These are phyloP conservation scores for Megaleporinus macrocephalus DNA, from an alignment of 2,113 vertebrate species.

Conservation along the genomic window DNA sequence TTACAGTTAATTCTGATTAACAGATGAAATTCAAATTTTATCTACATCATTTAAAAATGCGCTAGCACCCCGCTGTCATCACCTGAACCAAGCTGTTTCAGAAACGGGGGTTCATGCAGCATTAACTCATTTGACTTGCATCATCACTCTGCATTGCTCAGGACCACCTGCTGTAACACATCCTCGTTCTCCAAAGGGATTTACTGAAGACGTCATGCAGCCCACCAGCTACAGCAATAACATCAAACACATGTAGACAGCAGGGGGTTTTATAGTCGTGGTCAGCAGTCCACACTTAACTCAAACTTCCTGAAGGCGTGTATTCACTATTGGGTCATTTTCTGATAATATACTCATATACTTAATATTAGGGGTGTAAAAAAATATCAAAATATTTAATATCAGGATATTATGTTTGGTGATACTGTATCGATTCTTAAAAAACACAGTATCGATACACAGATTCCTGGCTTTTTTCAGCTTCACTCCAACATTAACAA, in stretches of 20 bases:
- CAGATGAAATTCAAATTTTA: neutral
- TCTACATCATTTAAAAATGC: neutral
- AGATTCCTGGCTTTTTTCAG: no score
- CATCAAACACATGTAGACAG: neutral
- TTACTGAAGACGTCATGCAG: neutral
- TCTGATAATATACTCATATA: no score
- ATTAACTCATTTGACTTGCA: neutral
- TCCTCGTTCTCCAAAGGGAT: neutral
- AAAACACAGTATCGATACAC: no score
- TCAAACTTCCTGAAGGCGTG: neutral
- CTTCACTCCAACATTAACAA: no score
- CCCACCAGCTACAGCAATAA: neutral
- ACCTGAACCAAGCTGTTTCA: neutral
- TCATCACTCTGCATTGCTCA: neutral
- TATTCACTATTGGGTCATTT: neutral
- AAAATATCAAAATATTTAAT: no score
- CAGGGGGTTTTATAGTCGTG: neutral
- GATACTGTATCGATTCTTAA: no score
- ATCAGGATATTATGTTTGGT: no score
- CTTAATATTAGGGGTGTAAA: no score
- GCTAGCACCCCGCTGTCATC: neutral
- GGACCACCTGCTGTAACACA: neutral
- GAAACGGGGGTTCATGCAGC: neutral
- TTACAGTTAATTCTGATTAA: neutral
- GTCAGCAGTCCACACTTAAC: neutral